Evolutionary conservation across 1,140 invertebrate genomes (phyloP), one percentile per base, ranked within the genome.

Genomic region (Drosophila carrolli): DNA sequence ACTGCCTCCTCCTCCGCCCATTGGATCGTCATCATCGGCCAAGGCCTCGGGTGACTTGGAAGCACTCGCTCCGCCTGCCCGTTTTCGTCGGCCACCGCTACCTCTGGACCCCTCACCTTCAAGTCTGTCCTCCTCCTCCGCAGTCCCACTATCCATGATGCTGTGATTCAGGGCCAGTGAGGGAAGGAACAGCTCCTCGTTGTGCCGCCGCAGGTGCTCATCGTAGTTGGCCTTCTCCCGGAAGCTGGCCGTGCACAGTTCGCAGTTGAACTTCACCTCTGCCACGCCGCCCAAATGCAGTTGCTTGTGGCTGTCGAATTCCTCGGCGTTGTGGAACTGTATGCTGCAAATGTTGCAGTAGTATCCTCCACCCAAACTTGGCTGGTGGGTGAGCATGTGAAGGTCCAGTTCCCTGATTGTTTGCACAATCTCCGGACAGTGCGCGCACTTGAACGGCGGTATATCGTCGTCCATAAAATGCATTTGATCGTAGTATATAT

Each of bases 401-500:
- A 82, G 73, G 11, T 91, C 90, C 11, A 91, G 46, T 61, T 91
- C 90, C 9, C 90, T 75, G 7, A 90, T 47, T 13, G 90, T 82
- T 47, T 91, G 90, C 2, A 91, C 67, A 37, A 91, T 91, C 16
- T 89, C 74, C 2, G 66, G 62, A 35, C 90, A 91, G 41, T 85
- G 78, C 19, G 85, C 78, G 75, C 90, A 91, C 55, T 90, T 91
- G 41, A 91, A 91, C 7, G 90, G 90, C 57, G 90, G 86, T 55
- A 91, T 88, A 35, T 91, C 90, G 3, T 80, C 81, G 37, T 91
- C 90, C 90, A 91, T 91, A 23, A 91, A 91, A 37, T 51, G 66
- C 90, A 91, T 91, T 43, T 81, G 81, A 35, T 91, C 90, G 38
- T 91, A 91, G 43, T 91, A 91, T 11, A 79, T 89, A 14, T 91